Evolutionary conservation across 1,140 invertebrate genomes (phyloP).

Genomic region (Drosophila nigromelanica): DNA sequence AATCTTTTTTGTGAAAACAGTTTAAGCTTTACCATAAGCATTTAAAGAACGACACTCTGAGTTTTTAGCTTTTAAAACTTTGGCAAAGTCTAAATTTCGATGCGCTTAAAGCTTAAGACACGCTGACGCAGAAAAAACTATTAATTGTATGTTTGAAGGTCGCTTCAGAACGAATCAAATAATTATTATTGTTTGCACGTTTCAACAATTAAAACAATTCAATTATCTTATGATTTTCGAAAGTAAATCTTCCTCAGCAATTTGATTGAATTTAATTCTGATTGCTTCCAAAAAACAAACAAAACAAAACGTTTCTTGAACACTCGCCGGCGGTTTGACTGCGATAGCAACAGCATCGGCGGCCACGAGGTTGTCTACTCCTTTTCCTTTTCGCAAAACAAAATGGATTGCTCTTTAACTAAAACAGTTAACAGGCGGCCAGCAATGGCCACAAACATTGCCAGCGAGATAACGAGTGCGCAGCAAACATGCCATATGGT

Average conservation of each 20-base stretch:
- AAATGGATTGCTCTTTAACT: constrained; percentile 84
- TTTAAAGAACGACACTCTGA: constrained; percentile 7
- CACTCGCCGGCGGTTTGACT: constrained; percentile 15
- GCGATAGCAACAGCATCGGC: constrained; percentile 33
- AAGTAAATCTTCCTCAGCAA: background rate
- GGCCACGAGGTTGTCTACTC: constrained; percentile 53
- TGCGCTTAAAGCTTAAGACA: constrained; percentile 72
- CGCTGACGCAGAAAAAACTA: constrained; percentile 10
- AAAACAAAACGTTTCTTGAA: background rate
- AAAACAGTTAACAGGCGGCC: constrained; percentile 81
- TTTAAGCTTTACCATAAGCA: constrained; percentile 42
- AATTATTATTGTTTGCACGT: background rate
- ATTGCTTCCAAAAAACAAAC: background rate
- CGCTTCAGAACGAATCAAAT: background rate
- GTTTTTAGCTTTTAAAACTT: constrained; percentile 59
- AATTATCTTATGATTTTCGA: background rate
- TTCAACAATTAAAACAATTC: background rate
- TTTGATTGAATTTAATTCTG: background rate
- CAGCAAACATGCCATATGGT: constrained; percentile 62
- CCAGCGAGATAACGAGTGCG: constrained; percentile 25
- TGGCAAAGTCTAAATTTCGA: constrained; percentile 53
- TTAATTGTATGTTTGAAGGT: background rate
- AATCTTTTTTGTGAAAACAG: constrained; percentile 18
- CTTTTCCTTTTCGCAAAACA: constrained; percentile 81
- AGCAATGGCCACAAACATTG: constrained; percentile 35